Percentiles rank a stretch among this genome's conserved stretches.
Evolutionary conservation across 2,888 invertebrate genomes (phyloP).

Genomic region (Synanthedon andrenaeformis): DNA sequence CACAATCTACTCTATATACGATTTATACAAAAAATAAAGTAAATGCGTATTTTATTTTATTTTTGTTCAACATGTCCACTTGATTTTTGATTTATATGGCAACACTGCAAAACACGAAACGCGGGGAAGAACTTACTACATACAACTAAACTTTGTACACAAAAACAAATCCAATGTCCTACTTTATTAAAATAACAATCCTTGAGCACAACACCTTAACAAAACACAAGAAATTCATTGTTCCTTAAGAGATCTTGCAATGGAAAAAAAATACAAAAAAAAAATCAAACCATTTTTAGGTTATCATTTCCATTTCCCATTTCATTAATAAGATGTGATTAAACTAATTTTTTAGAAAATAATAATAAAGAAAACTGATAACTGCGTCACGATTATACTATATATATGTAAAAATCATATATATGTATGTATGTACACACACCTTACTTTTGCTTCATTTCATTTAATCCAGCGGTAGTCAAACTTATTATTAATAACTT

Average conservation of each 20-base stretch:
- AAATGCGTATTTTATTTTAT: constrained; percentile 6
- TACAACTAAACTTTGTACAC: constrained; percentile 1
- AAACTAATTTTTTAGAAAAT: constrained; percentile 26
- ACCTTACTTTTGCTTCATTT: too few species aligned
- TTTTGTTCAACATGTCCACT: constrained; percentile 4
- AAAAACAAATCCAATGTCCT: neutral
- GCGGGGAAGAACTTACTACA: constrained; percentile 7
- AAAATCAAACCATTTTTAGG: neutral
- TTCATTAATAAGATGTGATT: constrained; percentile 9
- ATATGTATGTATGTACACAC: too few species aligned
- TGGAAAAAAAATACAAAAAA: constrained; percentile 16
- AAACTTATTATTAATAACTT: too few species aligned
- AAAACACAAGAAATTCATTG: constrained; percentile 43
- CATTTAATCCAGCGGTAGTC: too few species aligned
- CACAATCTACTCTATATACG: constrained; percentile 2
- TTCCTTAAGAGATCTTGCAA: constrained; percentile 37
- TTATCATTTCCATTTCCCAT: too few species aligned
- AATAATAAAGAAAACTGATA: neutral
- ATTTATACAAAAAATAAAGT: constrained; percentile 17
- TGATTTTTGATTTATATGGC: constrained; percentile 17
- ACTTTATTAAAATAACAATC: constrained; percentile 26
- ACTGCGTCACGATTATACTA: neutral
- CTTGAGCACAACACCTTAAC: constrained; percentile 43
- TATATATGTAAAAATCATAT: neutral
- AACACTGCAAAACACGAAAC: constrained; percentile 13